Conservation (phyloP, 2,888 invertebrate genomes). For the Hypolimnas misippus region DNA sequence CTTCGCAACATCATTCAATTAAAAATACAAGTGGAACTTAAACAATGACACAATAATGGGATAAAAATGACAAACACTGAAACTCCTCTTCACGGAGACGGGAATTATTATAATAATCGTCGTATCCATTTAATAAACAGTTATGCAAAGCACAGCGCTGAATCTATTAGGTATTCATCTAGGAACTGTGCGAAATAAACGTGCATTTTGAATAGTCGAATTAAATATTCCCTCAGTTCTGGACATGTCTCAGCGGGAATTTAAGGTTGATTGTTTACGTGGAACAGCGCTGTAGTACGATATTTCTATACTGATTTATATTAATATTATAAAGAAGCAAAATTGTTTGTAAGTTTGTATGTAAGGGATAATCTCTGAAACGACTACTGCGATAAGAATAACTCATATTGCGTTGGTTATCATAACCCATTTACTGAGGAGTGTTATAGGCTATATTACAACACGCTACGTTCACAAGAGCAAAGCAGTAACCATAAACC, state of each 20-base stretch:
- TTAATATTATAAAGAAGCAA: too few relatives aligned
- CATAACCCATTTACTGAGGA: too few relatives aligned
- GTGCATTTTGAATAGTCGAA: conserved; percentile 26
- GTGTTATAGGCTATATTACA: too few relatives aligned
- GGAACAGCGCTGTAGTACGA: too few relatives aligned
- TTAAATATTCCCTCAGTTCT: conserved; percentile 33
- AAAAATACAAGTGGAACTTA: background rate
- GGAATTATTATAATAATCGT: conserved; percentile 3
- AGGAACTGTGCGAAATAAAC: conserved; percentile 29
- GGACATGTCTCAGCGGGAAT: conserved; percentile 22
- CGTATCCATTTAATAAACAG: conserved; percentile 30
- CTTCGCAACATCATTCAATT: too few relatives aligned
- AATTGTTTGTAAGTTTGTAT: too few relatives aligned
- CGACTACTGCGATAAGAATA: too few relatives aligned
- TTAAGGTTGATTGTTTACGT: conserved; percentile 15
- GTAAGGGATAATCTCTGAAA: too few relatives aligned
- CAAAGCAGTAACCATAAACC: too few relatives aligned
- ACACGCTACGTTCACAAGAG: too few relatives aligned
- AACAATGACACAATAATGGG: background rate
- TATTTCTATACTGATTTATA: too few relatives aligned
- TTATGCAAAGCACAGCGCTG: conserved; percentile 34
- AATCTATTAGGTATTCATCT: conserved; percentile 32
- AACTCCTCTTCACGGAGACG: conserved; percentile 34
- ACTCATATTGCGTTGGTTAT: too few relatives aligned
- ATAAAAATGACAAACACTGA: conserved; percentile 5